Evolutionary conservation across 1,140 invertebrate species (phyloP).

Genomic region (Metaphire vulgaris): DNA sequence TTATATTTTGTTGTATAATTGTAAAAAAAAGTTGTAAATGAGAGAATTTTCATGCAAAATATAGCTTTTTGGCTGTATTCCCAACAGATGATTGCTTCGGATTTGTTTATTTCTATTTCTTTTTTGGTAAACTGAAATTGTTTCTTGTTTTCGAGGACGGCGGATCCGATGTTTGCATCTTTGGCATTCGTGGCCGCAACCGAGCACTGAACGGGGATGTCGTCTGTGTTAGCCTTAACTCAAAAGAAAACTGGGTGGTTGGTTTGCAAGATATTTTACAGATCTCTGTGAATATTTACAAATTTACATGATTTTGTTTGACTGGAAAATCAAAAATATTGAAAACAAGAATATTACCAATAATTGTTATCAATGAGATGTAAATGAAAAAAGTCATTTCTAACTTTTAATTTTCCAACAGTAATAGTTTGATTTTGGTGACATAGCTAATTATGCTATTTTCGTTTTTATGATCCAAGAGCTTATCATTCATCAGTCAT

Average conservation of each 20-base stretch:
- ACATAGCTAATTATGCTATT: too few relatives aligned
- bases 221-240: slow-evolving; percentile 62
- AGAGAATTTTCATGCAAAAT: neutral
- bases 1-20: neutral
- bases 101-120: neutral
- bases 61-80: too few relatives aligned
- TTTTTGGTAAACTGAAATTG: neutral
- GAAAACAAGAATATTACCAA: neutral
- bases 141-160: slow-evolving; percentile 54
- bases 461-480: too few relatives aligned
- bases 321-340: neutral
- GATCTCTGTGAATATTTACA: neutral
- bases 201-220: slow-evolving; percentile 75
- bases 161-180: slow-evolving; percentile 67
- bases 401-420: neutral
- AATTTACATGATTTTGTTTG: neutral
- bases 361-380: neutral
- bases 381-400: neutral
- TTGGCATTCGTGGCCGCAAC: slow-evolving; percentile 64
- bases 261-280: slow-evolving; percentile 33
- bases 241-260: slow-evolving; percentile 55
- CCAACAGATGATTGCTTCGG: too few relatives aligned
- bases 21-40: neutral
- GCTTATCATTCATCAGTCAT: too few relatives aligned
- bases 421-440: too few relatives aligned